Percentiles rank a stretch among this genome's conserved stretches.
These are phyloP conservation scores for Sebastes steindachneri DNA, from an alignment of 2,797 vertebrate species.

Conservation along the genomic window DNA sequence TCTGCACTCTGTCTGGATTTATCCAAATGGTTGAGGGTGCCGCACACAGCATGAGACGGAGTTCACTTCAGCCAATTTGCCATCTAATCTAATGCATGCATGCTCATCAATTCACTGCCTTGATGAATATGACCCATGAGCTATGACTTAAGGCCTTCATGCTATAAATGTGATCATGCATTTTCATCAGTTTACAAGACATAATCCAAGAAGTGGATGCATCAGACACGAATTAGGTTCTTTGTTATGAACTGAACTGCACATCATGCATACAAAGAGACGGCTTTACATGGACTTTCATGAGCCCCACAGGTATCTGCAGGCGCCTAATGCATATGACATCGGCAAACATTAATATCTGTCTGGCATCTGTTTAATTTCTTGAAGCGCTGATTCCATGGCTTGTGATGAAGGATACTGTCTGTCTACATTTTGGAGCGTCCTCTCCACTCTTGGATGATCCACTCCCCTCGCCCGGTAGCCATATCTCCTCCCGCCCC, in stretches of 20 bases:
- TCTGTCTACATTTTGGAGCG: constrained; percentile 14
- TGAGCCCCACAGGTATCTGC: background rate
- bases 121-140: constrained; percentile 56
- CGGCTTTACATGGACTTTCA: background rate
- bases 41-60: constrained; percentile 52
- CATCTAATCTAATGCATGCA: constrained; percentile 60
- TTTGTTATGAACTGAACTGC: background rate
- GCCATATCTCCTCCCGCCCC: constrained; percentile 17
- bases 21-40: constrained; percentile 68
- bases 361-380: constrained; percentile 30
- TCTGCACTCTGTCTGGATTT: constrained; percentile 65
- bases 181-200: constrained; percentile 65
- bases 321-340: background rate
- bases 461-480: background rate
- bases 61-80: constrained; percentile 50
- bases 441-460: constrained; percentile 23
- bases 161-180: constrained; percentile 67
- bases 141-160: constrained; percentile 40
- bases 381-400: constrained; percentile 9
- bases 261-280: constrained; percentile 19
- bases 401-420: constrained; percentile 12
- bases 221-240: background rate
- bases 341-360: constrained; percentile 22
- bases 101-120: constrained; percentile 63
- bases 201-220: constrained; percentile 34